phyloP scores from a whole-genome alignment of 2,888 invertebrate genomes.

The Aethes cnicana region DNA sequence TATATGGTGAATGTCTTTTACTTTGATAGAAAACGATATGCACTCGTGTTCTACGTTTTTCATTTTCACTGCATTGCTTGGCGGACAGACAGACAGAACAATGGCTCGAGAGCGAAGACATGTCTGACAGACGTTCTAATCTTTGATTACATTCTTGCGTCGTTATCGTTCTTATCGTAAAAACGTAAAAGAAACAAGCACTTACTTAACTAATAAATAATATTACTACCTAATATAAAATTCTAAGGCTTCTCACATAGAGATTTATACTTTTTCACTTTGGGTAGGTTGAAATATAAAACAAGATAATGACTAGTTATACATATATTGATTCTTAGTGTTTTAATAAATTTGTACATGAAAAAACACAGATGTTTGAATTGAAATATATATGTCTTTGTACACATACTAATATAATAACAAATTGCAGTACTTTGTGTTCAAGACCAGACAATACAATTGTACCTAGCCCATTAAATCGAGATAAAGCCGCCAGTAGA shows the following conservation, averaged over 20 bases:
- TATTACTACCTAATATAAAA: slow-evolving; percentile 30
- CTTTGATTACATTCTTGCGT: slow-evolving; percentile 23
- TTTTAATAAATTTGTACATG: too few species aligned
- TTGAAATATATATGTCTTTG: background rate
- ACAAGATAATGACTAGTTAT: slow-evolving; percentile 50
- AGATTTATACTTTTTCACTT: slow-evolving; percentile 17
- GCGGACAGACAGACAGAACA: slow-evolving; percentile 50
- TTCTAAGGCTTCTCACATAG: slow-evolving; percentile 28
- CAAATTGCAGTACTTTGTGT: background rate
- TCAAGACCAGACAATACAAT: slow-evolving; percentile 19
- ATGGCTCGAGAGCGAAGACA: slow-evolving; percentile 56
- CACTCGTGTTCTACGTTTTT: slow-evolving; percentile 27
- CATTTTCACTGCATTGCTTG: slow-evolving; percentile 8
- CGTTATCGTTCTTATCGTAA: slow-evolving; percentile 14
- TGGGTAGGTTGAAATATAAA: slow-evolving; percentile 24
- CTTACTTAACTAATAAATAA: slow-evolving; percentile 31
- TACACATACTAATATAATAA: background rate
- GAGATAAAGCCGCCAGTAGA: slow-evolving; percentile 20
- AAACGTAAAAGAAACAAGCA: slow-evolving; percentile 29
- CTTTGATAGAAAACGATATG: slow-evolving; percentile 38
- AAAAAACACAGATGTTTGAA: too few species aligned
- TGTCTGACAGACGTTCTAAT: slow-evolving; percentile 39
- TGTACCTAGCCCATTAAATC: slow-evolving; percentile 21
- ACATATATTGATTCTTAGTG: slow-evolving; percentile 31
- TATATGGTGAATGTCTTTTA: slow-evolving; percentile 57